A percentile compares a stretch with the other conserved stretches of the same genome.
phyloP scores from a whole-genome alignment of 1,140 invertebrate species.

The Drosophila pectinifera region DNA sequence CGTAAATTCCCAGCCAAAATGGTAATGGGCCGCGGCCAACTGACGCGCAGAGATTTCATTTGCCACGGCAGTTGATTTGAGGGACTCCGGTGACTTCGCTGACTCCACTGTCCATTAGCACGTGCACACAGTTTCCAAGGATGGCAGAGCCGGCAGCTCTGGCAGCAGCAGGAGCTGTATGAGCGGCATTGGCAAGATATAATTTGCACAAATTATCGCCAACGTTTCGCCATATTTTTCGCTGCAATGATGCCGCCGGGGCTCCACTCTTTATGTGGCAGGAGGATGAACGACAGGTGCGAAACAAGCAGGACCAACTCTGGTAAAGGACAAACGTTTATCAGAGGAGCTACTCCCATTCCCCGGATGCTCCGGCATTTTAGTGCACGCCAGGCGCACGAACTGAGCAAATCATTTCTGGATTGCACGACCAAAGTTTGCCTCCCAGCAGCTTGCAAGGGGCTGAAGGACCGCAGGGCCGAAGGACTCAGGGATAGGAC shows the following conservation, averaged over 20 bases:
- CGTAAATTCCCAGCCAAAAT: conserved; percentile 71
- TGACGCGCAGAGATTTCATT: conserved; percentile 68
- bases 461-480: conserved; percentile 6
- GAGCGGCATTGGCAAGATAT: conserved; percentile 61
- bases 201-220: conserved; percentile 80
- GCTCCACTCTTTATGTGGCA: conserved; percentile 50
- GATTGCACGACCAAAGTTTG: conserved; percentile 78
- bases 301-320: conserved; percentile 64
- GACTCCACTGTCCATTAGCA: conserved; percentile 67
- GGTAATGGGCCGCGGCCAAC: conserved; percentile 68
- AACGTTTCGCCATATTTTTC: conserved; percentile 73
- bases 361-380: conserved; percentile 20
- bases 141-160: conserved; percentile 40
- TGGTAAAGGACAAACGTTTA: conserved; percentile 68
- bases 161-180: conserved; percentile 20
- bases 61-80: conserved; percentile 53
- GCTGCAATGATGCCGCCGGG: conserved; percentile 69
- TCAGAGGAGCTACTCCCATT: conserved; percentile 35
- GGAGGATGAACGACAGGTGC: conserved; percentile 62
- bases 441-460: conserved; percentile 47
- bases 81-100: conserved; percentile 45
- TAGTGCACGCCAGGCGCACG: conserved; percentile 53
- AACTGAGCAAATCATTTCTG: conserved; percentile 80
- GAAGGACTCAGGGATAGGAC: conserved; percentile 50
- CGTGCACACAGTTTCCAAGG: conserved; percentile 69